Evolutionary conservation across 1,140 invertebrate species (phyloP), one percentile per base, ranked within the genome.

Genomic region (Acromyrmex charruanus): DNA sequence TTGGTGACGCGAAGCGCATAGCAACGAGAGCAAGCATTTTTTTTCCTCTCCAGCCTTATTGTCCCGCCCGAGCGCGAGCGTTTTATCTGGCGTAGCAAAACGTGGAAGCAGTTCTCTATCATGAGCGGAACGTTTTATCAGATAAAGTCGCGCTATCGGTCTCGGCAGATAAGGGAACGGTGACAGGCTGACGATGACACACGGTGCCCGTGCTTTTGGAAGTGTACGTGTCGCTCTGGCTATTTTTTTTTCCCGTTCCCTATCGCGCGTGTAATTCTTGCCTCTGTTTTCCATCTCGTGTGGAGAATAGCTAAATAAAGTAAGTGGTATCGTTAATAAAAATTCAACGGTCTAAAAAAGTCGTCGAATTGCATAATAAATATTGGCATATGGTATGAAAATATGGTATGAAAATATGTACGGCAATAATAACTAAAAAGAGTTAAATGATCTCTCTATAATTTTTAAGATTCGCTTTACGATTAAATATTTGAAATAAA

Each of bases 61-160:
- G 35, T 59, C 51, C 55, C 69, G 3, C n/a, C 6, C 35, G 31
- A 53, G 39, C 39, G 61, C 44, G 21, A 44, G 51, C 69, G 72
- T 77, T 87, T 89, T 35, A 69, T 89, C 74, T 63, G 31, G 7
- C 63, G 82, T 69, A 16, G 28, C 59, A 21, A 61, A 69, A 80
- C 51, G 75, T 59, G 71, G 65, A 72, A 90, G 82, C 68, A 82
- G 58, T 68, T 80, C 87, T 79, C 77, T 85, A 90, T 91, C 91
- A 85, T 77, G 61, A 63, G 77, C 21, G 28, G 61, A 80, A 63
- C 58, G 44, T 79, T 92, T 92, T 92, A 93, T 93, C 92, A 93
- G 92, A 92, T 93, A 93, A 92, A 87, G 85, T 89, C 87, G 72
- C 69, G 91, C 89, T 92, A 93, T 92, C 91, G 87, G 88, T 91